Evolutionary conservation across 2,888 invertebrate species (phyloP), one percentile per base, ranked within the genome.

Genomic region (Mythimna ferrago): DNA sequence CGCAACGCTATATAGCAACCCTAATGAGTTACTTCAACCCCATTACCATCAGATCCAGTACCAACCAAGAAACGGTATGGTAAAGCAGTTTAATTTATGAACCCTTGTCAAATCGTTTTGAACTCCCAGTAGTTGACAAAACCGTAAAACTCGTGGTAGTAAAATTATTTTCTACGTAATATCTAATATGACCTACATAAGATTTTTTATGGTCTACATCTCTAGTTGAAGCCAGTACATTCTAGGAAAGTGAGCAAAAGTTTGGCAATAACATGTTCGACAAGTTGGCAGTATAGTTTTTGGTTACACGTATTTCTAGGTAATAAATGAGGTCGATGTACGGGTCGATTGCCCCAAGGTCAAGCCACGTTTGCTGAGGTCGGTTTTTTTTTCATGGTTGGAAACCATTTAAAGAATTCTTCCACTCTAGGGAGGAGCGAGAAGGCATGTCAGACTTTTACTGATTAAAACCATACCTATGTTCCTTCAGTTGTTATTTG

Each of bases 201-300:
- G 1, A 41, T 41, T 41, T 41, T 11, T 11, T 41, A 41, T 41
- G 41, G 41, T 48, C 48, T 48, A 53, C 41, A 41, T 41, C 21
- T 61, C 61, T 61, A 61, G 21, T 21, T 1, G 16, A 38, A 64
- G 44, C 44, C 38, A 53, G 35, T 10, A 19, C 11, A 54, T 32
- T 63, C 58, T n/a, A 26, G 1, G 14, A 5, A 44, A 26, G 35
- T 44, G 44, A 57, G 75, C 61, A 53, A 78, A 70, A 62, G 44
- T 71, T 75, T 11, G 16, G 19, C 9, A 71, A 56, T 78, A 54
- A 69, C 16, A 44, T 44, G 19, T 44, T 35, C 16, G n/a, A 7
- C n/a, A 53, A 44, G 21, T 67, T 35, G 1, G 21, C 44, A 26
- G 38, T 53, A 6, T n/a, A n/a, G 11, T 38, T 21, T 14, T 21